A percentile compares a stretch with the other conserved stretches of the same genome.
Conservation (phyloP, 2,888 invertebrate species). For the Stenotaenia linearis region DNA sequence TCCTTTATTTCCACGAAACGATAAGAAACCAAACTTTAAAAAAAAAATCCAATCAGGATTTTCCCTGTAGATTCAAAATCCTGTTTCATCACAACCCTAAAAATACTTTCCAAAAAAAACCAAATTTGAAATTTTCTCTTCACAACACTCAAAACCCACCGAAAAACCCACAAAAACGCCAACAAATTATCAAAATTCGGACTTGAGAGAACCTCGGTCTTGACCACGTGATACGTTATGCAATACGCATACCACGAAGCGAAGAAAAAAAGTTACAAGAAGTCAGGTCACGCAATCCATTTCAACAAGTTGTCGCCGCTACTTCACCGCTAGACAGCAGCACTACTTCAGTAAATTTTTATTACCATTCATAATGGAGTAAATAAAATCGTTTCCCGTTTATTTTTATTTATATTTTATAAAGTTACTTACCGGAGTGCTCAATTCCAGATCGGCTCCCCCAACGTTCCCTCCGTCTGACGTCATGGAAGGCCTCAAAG, state of each 20-base stretch:
- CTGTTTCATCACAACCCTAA: not conserved
- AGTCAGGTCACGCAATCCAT: conserved; percentile 3
- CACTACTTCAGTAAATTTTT: not conserved
- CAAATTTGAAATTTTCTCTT: not conserved
- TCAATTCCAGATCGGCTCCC: conserved; percentile 34
- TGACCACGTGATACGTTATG: not conserved
- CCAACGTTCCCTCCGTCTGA: conserved; percentile 32
- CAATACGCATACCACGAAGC: not conserved
- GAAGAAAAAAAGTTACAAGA: not conserved
- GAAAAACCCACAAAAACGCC: not conserved
- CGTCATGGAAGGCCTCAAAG: conserved; percentile 32
- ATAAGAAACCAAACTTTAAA: not conserved
- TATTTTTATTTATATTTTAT: not conserved
- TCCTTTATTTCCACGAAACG: not conserved
- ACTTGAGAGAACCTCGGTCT: not conserved
- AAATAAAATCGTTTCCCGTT: not conserved
- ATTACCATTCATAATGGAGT: not conserved
- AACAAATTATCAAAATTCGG: not conserved
- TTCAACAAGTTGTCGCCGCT: conserved; percentile 9
- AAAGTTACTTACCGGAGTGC: conserved; percentile 27
- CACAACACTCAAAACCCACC: not conserved
- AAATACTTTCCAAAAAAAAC: not conserved
- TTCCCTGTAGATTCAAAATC: not conserved
- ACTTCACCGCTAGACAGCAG: not conserved
- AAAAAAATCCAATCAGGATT: not conserved